Percentiles rank a stretch among this genome's conserved stretches.
phyloP scores from a whole-genome alignment of 1,140 invertebrate species.

The Tetramorium alpestre region DNA sequence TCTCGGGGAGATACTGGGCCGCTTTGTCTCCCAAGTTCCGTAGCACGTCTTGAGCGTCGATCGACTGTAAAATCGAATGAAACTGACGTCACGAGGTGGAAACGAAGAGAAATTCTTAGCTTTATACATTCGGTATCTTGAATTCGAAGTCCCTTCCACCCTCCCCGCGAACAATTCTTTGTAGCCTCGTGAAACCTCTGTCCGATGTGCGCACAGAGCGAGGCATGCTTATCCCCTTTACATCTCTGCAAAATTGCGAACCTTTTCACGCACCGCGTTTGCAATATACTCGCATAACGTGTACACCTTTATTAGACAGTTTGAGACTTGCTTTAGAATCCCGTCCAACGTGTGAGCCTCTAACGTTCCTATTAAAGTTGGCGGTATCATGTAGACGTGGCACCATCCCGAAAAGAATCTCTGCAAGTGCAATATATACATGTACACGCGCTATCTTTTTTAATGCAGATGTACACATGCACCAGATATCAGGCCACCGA shows the following conservation, averaged over 20 bases:
- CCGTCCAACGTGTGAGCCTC: slow-evolving; percentile 55
- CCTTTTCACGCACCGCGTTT: slow-evolving; percentile 28
- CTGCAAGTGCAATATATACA: slow-evolving; percentile 58
- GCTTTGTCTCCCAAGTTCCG: slow-evolving; percentile 18
- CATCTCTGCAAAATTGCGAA: slow-evolving; percentile 9
- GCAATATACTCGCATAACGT: slow-evolving; percentile 68
- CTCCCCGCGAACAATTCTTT: not conserved
- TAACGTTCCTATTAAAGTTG: slow-evolving; percentile 63
- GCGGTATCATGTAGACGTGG: slow-evolving; percentile 63
- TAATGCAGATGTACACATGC: not conserved
- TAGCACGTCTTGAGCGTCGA: slow-evolving; percentile 30
- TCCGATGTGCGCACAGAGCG: not conserved
- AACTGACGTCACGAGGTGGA: not conserved
- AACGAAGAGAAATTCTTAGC: not conserved
- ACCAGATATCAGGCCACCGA: slow-evolving; percentile 36
- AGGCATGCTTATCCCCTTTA: not conserved
- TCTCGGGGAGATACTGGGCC: slow-evolving; percentile 68
- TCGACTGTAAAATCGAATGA: slow-evolving; percentile 55
- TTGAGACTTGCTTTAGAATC: slow-evolving; percentile 69
- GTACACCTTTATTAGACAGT: slow-evolving; percentile 74
- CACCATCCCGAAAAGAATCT: slow-evolving; percentile 72
- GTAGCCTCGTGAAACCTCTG: not conserved
- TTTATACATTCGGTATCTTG: not conserved
- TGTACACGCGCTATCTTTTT: not conserved
- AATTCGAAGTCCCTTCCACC: not conserved